Evolutionary conservation across 1,140 invertebrate species (phyloP).

Genomic region (Papilio glaucus): DNA sequence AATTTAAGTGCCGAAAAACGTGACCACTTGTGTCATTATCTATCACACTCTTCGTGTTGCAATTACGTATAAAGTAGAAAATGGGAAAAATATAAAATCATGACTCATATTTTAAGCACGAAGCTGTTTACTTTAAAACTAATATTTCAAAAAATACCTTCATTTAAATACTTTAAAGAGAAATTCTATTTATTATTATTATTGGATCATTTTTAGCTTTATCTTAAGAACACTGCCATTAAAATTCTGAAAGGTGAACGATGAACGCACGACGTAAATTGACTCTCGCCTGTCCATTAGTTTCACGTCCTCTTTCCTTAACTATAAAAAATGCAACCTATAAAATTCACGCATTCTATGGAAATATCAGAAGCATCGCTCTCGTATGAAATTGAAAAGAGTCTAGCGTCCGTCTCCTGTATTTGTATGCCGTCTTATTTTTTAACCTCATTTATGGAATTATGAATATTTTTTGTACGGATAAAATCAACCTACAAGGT

Average conservation of each 20-base stretch:
- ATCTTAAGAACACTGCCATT: no score
- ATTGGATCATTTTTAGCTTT: no score
- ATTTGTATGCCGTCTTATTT: neutral
- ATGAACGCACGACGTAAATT: neutral
- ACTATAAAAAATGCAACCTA: neutral
- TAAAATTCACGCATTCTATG: neutral
- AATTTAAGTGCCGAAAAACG: conserved; percentile 15
- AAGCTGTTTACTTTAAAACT: neutral
- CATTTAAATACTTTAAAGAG: neutral
- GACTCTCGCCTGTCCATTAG: neutral
- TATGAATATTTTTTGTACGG: conserved; percentile 7
- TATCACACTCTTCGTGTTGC: conserved; percentile 1
- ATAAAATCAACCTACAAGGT: conserved; percentile 20
- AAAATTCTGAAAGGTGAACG: neutral
- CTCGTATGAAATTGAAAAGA: conserved; percentile 8
- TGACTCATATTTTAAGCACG: neutral
- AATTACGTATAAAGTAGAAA: conserved; percentile 3
- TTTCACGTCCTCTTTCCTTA: neutral
- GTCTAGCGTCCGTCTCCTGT: neutral
- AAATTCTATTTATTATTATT: neutral
- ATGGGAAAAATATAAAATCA: neutral
- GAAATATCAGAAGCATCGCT: neutral
- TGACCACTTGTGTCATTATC: conserved; percentile 13
- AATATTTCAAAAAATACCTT: neutral
- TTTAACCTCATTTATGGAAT: conserved; percentile 2